phyloP scores from a whole-genome alignment of 92 coral and sea anemone species.

The Muricea muricata region DNA sequence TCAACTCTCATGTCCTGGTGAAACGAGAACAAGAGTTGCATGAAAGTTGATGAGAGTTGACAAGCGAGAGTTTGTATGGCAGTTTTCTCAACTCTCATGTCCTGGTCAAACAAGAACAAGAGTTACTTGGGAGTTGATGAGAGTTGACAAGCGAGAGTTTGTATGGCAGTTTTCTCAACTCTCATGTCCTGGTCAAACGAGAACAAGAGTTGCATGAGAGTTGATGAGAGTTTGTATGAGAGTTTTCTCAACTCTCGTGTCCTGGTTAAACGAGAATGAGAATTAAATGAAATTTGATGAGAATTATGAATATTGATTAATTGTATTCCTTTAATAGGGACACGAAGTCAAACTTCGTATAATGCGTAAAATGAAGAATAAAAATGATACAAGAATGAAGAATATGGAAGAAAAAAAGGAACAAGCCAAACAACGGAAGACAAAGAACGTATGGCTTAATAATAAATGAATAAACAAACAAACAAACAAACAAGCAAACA shows the following conservation, averaged over 20 bases:
- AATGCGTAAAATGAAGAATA: constrained; percentile 51
- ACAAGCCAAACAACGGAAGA: constrained; percentile 47
- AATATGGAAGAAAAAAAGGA: constrained; percentile 58
- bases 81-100: neutral
- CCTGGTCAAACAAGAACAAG: neutral
- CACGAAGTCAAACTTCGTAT: constrained; percentile 71
- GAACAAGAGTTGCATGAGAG: neutral
- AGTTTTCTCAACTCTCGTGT: neutral
- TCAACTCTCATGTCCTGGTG: too few species aligned
- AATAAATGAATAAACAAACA: neutral
- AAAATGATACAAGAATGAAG: constrained; percentile 58
- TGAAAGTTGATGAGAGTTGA: too few species aligned
- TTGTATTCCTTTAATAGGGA: constrained; percentile 35
- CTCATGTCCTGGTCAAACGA: too few species aligned
- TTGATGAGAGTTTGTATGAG: too few species aligned
- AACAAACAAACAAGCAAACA: neutral
- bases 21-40: neutral
- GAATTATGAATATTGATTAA: neutral
- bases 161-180: neutral
- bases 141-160: too few species aligned
- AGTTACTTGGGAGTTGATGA: too few species aligned
- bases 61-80: too few species aligned
- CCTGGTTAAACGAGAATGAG: neutral
- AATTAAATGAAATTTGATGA: neutral
- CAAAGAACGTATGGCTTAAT: constrained; percentile 58